Percentiles rank a stretch among this genome's conserved stretches.
These are phyloP conservation scores for Parotocinclus haroldoi DNA, from an alignment of 2,797 vertebrate genomes.

Conservation along the genomic window DNA sequence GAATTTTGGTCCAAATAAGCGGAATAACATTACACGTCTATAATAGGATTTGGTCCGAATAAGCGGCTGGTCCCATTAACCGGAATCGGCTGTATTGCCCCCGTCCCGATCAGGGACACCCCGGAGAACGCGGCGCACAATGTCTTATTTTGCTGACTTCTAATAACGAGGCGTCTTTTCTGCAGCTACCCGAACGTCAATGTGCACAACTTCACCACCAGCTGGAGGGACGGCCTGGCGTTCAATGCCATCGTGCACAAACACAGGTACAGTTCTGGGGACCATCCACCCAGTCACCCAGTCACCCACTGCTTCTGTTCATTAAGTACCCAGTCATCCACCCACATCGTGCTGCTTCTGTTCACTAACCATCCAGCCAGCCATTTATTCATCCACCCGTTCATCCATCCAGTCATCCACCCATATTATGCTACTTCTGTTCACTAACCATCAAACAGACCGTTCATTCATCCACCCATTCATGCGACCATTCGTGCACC, in stretches of 20 bases:
- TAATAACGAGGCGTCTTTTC: constrained; percentile 20
- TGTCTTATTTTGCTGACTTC: constrained; percentile 8
- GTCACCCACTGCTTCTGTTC: constrained; percentile 3
- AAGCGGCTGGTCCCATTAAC: no score
- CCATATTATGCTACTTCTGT: no score
- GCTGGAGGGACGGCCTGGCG: constrained; percentile 91
- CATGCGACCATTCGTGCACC: no score
- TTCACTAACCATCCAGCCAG: no score
- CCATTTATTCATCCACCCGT: not conserved
- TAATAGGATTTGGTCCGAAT: no score
- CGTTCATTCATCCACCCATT: no score
- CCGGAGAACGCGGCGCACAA: not conserved
- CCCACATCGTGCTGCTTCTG: not conserved
- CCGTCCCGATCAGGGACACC: not conserved
- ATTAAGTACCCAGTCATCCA: not conserved
- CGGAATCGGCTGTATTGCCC: no score
- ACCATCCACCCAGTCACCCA: constrained; percentile 13
- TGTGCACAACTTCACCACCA: constrained; percentile 94
- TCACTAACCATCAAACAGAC: no score
- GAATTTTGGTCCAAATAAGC: no score
- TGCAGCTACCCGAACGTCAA: constrained; percentile 90
- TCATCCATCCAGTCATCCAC: constrained; percentile 13
- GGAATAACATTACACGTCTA: no score
- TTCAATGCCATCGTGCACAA: constrained; percentile 95
- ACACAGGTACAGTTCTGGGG: constrained; percentile 78